phyloP scores from a whole-genome alignment of 2,797 vertebrate species.

The Chrysocyon brachyurus region DNA sequence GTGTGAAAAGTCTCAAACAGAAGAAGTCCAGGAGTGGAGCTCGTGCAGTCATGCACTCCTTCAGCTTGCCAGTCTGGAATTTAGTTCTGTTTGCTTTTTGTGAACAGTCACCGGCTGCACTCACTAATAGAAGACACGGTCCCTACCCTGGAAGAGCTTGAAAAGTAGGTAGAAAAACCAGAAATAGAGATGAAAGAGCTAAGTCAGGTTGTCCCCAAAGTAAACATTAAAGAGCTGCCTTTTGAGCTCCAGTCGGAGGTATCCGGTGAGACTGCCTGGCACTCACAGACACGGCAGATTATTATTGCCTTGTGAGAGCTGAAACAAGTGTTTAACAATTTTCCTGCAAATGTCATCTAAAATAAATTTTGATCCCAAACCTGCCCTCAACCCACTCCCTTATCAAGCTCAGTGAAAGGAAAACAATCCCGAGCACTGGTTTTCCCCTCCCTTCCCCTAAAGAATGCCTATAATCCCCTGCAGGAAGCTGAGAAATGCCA shows the following conservation, averaged over 20 bases:
- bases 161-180: background rate
- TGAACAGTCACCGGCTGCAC: background rate
- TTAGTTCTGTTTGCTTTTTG: background rate
- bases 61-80: background rate
- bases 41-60: background rate
- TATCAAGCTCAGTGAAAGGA: background rate
- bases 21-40: background rate
- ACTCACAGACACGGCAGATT: background rate
- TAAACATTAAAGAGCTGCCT: accelerated
- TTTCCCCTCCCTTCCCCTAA: background rate
- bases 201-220: background rate
- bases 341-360: background rate
- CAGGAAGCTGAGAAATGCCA: background rate
- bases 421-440: background rate
- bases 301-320: background rate
- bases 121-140: background rate
- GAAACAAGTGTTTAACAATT: background rate
- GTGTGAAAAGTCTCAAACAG: background rate
- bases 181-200: background rate
- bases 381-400: background rate
- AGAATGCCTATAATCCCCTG: background rate
- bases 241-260: background rate
- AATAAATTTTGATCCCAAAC: background rate
- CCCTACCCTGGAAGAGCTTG: background rate
- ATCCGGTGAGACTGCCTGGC: background rate